Percentiles rank a stretch among this genome's conserved stretches.
Conservation (phyloP, 1,140 invertebrate genomes). For the Cherax destructor region DNA sequence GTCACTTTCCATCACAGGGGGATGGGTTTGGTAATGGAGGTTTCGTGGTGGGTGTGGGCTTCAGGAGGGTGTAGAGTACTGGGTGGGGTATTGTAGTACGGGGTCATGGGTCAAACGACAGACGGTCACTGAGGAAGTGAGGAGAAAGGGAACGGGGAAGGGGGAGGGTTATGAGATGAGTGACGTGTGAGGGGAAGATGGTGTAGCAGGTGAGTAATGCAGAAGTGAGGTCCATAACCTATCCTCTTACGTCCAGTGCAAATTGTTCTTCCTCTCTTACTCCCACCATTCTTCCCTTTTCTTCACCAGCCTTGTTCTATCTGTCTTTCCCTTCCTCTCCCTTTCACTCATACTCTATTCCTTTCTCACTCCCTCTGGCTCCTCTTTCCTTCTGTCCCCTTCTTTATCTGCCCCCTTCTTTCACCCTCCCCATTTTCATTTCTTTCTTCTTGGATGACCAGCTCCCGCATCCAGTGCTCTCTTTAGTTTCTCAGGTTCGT, state of each 20-base stretch:
- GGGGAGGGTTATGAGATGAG: slow-evolving; percentile 11
- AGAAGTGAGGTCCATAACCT: neutral
- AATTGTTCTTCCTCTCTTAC: slow-evolving; percentile 21
- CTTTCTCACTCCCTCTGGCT: too few species aligned
- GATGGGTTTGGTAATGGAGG: too few species aligned
- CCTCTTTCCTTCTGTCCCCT: too few species aligned
- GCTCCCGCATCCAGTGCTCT: too few species aligned
- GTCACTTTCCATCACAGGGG: too few species aligned
- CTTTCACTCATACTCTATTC: neutral
- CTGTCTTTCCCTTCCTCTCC: neutral
- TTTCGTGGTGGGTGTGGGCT: too few species aligned
- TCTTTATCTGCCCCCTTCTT: too few species aligned
- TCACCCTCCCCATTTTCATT: too few species aligned
- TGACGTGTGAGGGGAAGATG: slow-evolving; percentile 31
- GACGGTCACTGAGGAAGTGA: neutral
- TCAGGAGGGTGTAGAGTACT: too few species aligned
- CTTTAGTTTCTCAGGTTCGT: too few species aligned
- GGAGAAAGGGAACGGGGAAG: neutral
- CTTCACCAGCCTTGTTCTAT: neutral
- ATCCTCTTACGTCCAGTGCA: slow-evolving; percentile 28
- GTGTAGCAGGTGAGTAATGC: slow-evolving; percentile 31
- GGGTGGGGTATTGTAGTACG: too few species aligned
- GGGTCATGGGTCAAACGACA: neutral
- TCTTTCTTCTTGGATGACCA: too few species aligned
- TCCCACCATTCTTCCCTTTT: neutral